phyloP scores from a whole-genome alignment of 2,113 vertebrate species.

The Oceanodroma tethys region DNA sequence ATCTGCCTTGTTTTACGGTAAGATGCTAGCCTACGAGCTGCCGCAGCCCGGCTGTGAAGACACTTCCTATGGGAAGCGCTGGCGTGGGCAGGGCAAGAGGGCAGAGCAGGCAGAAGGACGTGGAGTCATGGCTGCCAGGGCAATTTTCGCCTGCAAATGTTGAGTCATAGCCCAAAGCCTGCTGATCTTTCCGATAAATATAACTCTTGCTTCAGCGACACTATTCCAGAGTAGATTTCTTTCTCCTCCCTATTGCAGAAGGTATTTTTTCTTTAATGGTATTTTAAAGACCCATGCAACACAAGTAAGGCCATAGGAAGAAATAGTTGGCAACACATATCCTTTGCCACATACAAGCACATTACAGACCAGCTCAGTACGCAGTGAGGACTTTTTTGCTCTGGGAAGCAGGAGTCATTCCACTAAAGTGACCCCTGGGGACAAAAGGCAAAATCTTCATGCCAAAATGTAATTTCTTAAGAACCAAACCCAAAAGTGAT shows the following conservation, averaged over 20 bases:
- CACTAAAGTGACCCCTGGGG: not conserved
- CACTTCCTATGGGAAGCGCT: not conserved
- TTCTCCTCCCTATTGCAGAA: not conserved
- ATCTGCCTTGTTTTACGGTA: not conserved
- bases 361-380: not conserved
- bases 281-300: not conserved
- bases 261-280: not conserved
- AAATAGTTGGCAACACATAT: not conserved
- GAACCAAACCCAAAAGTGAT: not conserved
- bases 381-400: not conserved
- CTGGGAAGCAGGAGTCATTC: not conserved
- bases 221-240: not conserved
- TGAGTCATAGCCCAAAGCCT: constrained; percentile 21
- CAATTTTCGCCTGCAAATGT: not conserved
- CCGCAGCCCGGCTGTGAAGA: not conserved
- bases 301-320: not conserved
- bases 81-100: not conserved
- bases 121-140: accelerated
- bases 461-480: not conserved
- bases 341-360: not conserved
- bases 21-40: not conserved
- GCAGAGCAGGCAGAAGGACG: not conserved
- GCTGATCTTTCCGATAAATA: not conserved
- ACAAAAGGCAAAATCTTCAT: not conserved
- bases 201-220: not conserved